Evolutionary conservation across 2,888 invertebrate species (phyloP), one percentile per base, ranked within the genome.

Genomic region (Perdita meconis): DNA sequence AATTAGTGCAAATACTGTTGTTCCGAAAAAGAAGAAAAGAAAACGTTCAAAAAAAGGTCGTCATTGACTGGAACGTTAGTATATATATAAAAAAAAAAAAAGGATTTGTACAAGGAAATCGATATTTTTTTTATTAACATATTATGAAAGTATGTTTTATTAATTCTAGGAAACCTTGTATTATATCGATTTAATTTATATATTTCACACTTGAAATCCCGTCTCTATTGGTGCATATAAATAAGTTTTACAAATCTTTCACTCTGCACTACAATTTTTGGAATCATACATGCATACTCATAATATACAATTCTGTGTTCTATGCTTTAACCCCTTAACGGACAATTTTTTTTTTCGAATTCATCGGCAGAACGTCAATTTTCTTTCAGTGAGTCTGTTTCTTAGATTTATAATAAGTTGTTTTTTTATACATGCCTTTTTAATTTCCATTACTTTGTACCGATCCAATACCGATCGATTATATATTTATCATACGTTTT

Each of bases 21-120:
- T 83, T 56, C 71, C 85, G 24, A 83, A 87, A 55, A 93, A 93
- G 82, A 94, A 93, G 84, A 94, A 93, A 84, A 93, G 93, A 81
- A 92, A 94, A 90, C 93, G 91, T 69, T 93, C 93, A 47, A 94
- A 94, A 84, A 94, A 93, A 82, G 93, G 93, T 69, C 94, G 94
- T 85, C 93, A 94, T 83, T 94, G 86, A 92, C 68, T 50, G 19
- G 5, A 42, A 26, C 59, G 38, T 64, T 70, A 75, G 73, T 74
- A 75, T 66, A 69, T n/a, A n/a, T n/a, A n/a, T n/a, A n/a, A n/a
- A 68, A 73, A 84, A 34, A 40, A 42, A 30, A 51, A 50, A 70
- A 63, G 60, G 57, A 69, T 55, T 26, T 38, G 30, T 55, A 26
- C 1, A 47, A 70, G 47, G 38, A 50, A 36, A 42, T 68, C 51